Evolutionary conservation across 2,888 invertebrate genomes (phyloP).

Genomic region (Cancer borealis): DNA sequence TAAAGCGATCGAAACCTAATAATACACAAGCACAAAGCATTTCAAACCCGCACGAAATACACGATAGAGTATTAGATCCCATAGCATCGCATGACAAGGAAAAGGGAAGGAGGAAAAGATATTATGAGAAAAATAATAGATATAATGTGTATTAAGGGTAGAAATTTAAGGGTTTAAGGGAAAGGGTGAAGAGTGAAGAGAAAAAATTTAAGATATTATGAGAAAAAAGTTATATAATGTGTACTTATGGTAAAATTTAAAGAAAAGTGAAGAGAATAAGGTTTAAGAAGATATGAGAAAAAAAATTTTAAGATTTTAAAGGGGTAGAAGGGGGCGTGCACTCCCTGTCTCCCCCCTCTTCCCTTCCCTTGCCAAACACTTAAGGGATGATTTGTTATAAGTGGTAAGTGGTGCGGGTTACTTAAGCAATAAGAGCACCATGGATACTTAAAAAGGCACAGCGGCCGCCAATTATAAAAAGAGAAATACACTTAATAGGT

Average conservation of each 20-base stretch:
- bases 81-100: not conserved
- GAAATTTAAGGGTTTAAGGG: not conserved
- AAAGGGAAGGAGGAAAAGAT: not conserved
- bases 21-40: not conserved
- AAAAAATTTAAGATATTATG: not conserved
- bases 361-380: not conserved
- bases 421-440: constrained; percentile 64
- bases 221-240: not conserved
- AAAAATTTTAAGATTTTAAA: not conserved
- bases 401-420: not conserved
- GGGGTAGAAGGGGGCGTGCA: not conserved
- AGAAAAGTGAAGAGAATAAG: not conserved
- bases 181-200: not conserved
- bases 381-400: not conserved
- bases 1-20: not conserved
- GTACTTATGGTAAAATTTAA: not conserved
- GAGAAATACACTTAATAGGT: not conserved
- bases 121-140: not conserved
- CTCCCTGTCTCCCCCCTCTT: not conserved
- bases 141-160: not conserved
- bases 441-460: constrained; percentile 60
- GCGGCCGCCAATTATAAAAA: constrained; percentile 56
- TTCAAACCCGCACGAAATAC: not conserved
- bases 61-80: not conserved
- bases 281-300: not conserved